phyloP scores from a whole-genome alignment of 2,797 vertebrate species.

The Amazona ochrocephala region DNA sequence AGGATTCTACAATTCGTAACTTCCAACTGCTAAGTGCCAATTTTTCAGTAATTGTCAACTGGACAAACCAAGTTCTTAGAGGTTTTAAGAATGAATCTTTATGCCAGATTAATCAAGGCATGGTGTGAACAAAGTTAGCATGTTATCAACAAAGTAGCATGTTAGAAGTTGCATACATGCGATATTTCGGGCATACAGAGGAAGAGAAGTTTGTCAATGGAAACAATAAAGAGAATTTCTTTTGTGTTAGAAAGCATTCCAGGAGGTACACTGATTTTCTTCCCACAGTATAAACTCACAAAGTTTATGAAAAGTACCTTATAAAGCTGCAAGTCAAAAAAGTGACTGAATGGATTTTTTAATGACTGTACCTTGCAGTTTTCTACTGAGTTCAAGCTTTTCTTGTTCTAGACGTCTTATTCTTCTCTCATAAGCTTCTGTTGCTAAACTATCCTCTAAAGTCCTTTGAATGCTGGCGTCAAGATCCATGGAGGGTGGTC shows the following conservation, averaged over 20 bases:
- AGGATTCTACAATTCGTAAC: background rate
- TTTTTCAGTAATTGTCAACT: background rate
- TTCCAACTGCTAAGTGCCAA: background rate
- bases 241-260: background rate
- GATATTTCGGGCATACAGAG: background rate
- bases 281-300: background rate
- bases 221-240: background rate
- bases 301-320: background rate
- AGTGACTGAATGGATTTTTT: background rate
- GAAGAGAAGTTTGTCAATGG: background rate
- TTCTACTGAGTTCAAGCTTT: constrained; percentile 94
- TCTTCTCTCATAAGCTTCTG: constrained; percentile 96
- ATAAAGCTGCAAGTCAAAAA: background rate
- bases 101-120: background rate
- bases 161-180: background rate
- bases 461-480: constrained; percentile 89
- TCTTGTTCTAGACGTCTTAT: constrained; percentile 96
- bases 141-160: background rate
- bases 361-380: constrained; percentile 89
- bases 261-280: background rate
- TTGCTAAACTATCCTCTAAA: constrained; percentile 93
- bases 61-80: background rate
- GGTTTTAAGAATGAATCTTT: background rate
- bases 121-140: background rate
- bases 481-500: constrained; percentile 79